Percentiles rank a stretch among this genome's conserved stretches.
Evolutionary conservation across 2,797 vertebrate species (phyloP).

Genomic region (Tapirus indicus): DNA sequence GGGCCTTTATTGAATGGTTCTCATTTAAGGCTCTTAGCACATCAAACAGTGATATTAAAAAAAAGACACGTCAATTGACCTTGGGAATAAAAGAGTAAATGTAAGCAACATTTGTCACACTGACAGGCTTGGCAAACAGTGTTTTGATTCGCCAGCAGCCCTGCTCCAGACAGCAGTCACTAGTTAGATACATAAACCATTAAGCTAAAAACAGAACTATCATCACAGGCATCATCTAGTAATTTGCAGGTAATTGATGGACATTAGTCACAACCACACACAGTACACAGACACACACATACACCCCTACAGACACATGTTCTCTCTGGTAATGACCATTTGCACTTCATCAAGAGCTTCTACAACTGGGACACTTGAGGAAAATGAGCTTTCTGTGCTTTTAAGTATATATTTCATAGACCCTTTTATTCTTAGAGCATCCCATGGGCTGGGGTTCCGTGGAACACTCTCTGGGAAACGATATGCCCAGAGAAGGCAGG

Average conservation of each 20-base stretch:
- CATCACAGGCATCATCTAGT: constrained; percentile 80
- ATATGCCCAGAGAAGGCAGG: background rate
- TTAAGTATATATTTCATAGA: background rate
- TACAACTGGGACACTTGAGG: constrained; percentile 40
- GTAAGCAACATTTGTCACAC: constrained; percentile 79
- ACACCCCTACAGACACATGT: constrained; percentile 40
- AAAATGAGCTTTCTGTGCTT: background rate
- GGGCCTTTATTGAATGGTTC: constrained; percentile 73
- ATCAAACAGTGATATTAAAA: constrained; percentile 78
- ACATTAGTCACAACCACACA: constrained; percentile 82
- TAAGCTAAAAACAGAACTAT: constrained; percentile 82
- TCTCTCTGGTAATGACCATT: constrained; percentile 41
- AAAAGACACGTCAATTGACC: constrained; percentile 80
- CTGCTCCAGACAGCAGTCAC: constrained; percentile 74
- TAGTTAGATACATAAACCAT: constrained; percentile 83
- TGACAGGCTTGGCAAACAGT: constrained; percentile 79
- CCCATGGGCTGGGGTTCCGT: background rate
- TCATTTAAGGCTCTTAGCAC: constrained; percentile 79
- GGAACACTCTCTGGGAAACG: background rate
- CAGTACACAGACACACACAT: constrained; percentile 68
- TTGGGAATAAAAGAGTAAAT: constrained; percentile 80
- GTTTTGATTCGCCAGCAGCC: constrained; percentile 78
- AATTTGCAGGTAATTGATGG: constrained; percentile 84
- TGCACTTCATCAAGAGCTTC: constrained; percentile 61
- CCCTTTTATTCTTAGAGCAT: background rate